Percentiles rank a stretch among this genome's conserved stretches.
These are phyloP conservation scores for Incurvaria masculella DNA, from an alignment of 2,888 invertebrate genomes.

Conservation along the genomic window DNA sequence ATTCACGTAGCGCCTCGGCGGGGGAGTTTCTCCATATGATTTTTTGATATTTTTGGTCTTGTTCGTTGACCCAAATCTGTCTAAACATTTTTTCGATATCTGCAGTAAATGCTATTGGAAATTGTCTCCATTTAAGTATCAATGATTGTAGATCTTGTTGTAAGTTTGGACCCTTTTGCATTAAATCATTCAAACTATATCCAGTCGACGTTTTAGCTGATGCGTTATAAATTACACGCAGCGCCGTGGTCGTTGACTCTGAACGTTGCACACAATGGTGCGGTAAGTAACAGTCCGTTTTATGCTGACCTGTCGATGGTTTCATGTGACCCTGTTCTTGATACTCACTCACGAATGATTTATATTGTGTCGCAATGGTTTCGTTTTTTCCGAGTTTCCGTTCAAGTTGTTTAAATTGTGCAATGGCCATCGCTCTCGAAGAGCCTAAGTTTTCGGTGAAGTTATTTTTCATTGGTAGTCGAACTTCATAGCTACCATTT, in stretches of 20 bases:
- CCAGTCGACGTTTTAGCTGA: slow-evolving; percentile 3
- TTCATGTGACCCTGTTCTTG: slow-evolving; percentile 11
- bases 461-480: slow-evolving; percentile 12
- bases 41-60: too few species aligned
- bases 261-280: slow-evolving; percentile 10
- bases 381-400: too few species aligned
- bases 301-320: too few species aligned
- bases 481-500: slow-evolving; percentile 12
- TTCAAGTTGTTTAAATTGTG: too few species aligned
- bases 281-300: neutral
- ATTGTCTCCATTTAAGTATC: too few species aligned
- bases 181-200: slow-evolving; percentile 6
- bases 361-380: slow-evolving; percentile 10
- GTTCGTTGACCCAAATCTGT: too few species aligned
- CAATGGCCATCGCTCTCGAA: slow-evolving; percentile 13
- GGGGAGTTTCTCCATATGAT: too few species aligned
- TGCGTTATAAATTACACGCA: slow-evolving; percentile 18
- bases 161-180: too few species aligned
- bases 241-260: slow-evolving; percentile 14
- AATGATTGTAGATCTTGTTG: too few species aligned
- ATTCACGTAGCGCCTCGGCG: too few species aligned
- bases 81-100: too few species aligned
- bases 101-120: too few species aligned
- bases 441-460: slow-evolving; percentile 11
- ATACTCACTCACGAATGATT: slow-evolving; percentile 13